Conservation (phyloP, 2,888 invertebrate species). For the Dolichomitus sp. region DNA sequence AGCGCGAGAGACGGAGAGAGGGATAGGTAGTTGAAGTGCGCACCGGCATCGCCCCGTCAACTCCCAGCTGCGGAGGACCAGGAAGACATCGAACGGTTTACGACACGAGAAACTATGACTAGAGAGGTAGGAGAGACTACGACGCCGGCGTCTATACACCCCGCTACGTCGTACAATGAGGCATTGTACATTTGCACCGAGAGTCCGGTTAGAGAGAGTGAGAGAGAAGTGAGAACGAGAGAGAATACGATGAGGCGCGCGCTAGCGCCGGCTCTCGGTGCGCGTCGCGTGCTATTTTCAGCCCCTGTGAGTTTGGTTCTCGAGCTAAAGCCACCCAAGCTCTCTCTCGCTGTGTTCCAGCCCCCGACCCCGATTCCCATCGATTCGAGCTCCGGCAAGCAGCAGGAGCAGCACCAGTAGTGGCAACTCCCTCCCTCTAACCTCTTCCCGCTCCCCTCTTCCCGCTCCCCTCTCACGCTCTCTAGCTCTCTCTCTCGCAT, state of each 20-base stretch:
- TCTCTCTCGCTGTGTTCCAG: conserved; percentile 17
- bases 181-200: conserved; percentile 58
- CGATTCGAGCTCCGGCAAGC: conserved; percentile 69
- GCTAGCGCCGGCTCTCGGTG: conserved; percentile 44
- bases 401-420: conserved; percentile 26
- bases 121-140: conserved; percentile 1
- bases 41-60: not conserved
- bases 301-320: conserved; percentile 67
- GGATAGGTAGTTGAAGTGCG: not conserved
- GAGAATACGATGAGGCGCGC: conserved; percentile 30
- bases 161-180: conserved; percentile 44
- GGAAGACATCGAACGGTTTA: conserved; percentile 39
- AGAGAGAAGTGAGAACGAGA: conserved; percentile 30
- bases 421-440: conserved; percentile 6
- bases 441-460: not conserved
- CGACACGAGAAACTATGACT: conserved; percentile 25
- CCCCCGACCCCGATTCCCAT: conserved; percentile 70
- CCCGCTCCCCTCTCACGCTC: not conserved
- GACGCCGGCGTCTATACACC: conserved; percentile 15
- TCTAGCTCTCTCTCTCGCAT: conserved; percentile 2
- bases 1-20: not conserved
- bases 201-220: conserved; percentile 23
- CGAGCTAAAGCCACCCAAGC: conserved; percentile 62
- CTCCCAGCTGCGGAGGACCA: conserved; percentile 6
- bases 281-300: conserved; percentile 71